A percentile compares a stretch with the other conserved stretches of the same genome.
Evolutionary conservation across 2,888 invertebrate genomes (phyloP).

Genomic region (Aromia moschata): DNA sequence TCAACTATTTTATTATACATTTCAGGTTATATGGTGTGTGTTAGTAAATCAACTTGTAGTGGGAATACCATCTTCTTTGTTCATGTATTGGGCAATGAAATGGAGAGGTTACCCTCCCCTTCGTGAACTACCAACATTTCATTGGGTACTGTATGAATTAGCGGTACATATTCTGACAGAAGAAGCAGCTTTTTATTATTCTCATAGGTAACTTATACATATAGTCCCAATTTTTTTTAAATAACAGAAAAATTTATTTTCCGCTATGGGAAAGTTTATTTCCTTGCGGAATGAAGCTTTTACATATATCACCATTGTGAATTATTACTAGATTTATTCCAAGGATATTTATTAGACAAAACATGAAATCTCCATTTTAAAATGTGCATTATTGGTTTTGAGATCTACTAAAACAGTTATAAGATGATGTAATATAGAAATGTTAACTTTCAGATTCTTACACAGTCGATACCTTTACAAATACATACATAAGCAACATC

Average conservation of each 20-base stretch:
- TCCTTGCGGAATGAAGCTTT: too few species aligned
- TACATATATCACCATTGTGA: too few species aligned
- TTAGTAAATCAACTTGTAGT: constrained; percentile 79
- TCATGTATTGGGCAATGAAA: constrained; percentile 71
- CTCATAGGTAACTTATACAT: constrained; percentile 70
- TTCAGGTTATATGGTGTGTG: constrained; percentile 73
- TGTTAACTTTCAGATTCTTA: constrained; percentile 72
- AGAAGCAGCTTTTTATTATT: constrained; percentile 86
- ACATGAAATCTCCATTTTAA: too few species aligned
- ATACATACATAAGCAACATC: constrained; percentile 85
- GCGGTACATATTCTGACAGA: constrained; percentile 78
- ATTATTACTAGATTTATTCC: too few species aligned
- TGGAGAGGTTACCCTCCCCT: constrained; percentile 74
- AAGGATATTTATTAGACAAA: too few species aligned
- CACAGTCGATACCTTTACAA: constrained; percentile 81
- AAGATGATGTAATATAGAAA: too few species aligned
- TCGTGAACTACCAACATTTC: constrained; percentile 78
- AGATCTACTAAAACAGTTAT: too few species aligned
- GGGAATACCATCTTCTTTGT: constrained; percentile 71
- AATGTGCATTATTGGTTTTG: too few species aligned
- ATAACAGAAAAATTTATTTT: too few species aligned
- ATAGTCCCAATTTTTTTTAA: too few species aligned
- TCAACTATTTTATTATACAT: constrained; percentile 11
- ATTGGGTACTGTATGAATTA: constrained; percentile 79
- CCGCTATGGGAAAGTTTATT: too few species aligned